phyloP scores from a whole-genome alignment of 53 echinoderm and acorn worm species.

The Crossaster papposus region DNA sequence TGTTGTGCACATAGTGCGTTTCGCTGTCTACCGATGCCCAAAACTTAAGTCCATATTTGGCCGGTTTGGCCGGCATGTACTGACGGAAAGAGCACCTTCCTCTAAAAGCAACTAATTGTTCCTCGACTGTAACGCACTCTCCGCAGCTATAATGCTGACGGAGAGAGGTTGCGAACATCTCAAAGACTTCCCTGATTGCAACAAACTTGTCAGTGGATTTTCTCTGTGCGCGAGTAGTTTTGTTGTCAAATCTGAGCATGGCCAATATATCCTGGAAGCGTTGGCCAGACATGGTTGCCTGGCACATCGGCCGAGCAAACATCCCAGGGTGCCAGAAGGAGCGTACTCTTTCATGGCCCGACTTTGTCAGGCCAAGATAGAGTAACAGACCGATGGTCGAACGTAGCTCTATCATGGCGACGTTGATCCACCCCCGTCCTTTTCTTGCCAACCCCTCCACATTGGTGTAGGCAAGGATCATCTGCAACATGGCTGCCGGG shows the following conservation, averaged over 20 bases:
- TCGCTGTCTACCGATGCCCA: conserved; percentile 1
- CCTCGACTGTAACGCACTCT: conserved; percentile 7
- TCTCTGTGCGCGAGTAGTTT: conserved; percentile 1
- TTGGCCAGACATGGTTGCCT: conserved; percentile 21
- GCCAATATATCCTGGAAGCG: conserved; percentile 20
- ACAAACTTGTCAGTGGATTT: conserved; percentile 37
- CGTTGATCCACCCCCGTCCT: conserved; percentile 12
- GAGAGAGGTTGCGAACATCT: conserved; percentile 18
- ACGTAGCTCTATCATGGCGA: conserved; percentile 10
- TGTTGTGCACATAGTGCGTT: conserved; percentile 15
- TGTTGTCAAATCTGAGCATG: conserved; percentile 32
- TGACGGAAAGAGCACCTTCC: conserved; percentile 34
- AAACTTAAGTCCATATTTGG: conserved; percentile 26
- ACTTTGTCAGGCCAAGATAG: conserved; percentile 30
- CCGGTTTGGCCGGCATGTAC: conserved; percentile 31
- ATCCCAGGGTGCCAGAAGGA: conserved; percentile 9
- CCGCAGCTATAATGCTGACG: neutral
- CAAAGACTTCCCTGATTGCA: conserved; percentile 37
- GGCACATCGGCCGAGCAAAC: conserved; percentile 1
- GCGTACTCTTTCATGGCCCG: conserved; percentile 18
- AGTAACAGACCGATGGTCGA: conserved; percentile 11
- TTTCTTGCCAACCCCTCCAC: conserved; percentile 7
- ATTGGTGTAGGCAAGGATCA: neutral
- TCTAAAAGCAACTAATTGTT: conserved; percentile 6
- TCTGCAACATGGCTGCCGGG: conserved; percentile 7